These are phyloP conservation scores for Brachyptera risi DNA, from an alignment of 2,888 invertebrate genomes.

Conservation along the genomic window DNA sequence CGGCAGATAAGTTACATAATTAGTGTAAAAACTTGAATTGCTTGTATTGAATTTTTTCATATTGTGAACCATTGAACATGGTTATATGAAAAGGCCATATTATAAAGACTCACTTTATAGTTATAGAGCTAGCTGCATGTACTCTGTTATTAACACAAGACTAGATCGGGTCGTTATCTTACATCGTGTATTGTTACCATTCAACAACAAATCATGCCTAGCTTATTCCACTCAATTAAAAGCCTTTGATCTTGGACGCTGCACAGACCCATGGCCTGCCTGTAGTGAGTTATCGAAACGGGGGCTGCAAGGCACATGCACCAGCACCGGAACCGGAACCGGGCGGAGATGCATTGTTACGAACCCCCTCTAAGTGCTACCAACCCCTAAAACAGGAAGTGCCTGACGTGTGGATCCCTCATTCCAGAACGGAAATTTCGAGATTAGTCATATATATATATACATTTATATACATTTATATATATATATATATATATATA, in stretches of 20 bases:
- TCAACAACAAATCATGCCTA: slow-evolving; percentile 2
- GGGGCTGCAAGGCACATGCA: slow-evolving; percentile 18
- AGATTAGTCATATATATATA: slow-evolving; percentile 44
- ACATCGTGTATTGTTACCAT: background rate
- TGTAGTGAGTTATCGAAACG: slow-evolving; percentile 17
- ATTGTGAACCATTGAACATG: too few species aligned
- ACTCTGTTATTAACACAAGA: slow-evolving; percentile 2
- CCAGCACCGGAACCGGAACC: slow-evolving; percentile 25
- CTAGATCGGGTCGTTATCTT: background rate
- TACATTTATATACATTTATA: too few species aligned
- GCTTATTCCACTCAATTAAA: slow-evolving; percentile 27
- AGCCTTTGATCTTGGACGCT: slow-evolving; percentile 14
- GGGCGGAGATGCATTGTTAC: slow-evolving; percentile 21
- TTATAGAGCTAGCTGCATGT: too few species aligned
- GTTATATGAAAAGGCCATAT: too few species aligned
- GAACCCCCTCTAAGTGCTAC: slow-evolving; percentile 16
- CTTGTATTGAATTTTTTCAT: too few species aligned
- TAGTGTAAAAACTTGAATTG: too few species aligned
- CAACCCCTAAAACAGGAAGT: slow-evolving; percentile 39
- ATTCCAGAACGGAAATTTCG: slow-evolving; percentile 46
- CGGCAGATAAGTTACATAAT: too few species aligned
- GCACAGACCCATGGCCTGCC: slow-evolving; percentile 10
- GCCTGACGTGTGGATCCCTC: slow-evolving; percentile 46
- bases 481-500: slow-evolving; percentile 18
- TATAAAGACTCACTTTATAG: too few species aligned